Evolutionary conservation across 2,888 invertebrate genomes (phyloP).

Genomic region (Troides aeacus): DNA sequence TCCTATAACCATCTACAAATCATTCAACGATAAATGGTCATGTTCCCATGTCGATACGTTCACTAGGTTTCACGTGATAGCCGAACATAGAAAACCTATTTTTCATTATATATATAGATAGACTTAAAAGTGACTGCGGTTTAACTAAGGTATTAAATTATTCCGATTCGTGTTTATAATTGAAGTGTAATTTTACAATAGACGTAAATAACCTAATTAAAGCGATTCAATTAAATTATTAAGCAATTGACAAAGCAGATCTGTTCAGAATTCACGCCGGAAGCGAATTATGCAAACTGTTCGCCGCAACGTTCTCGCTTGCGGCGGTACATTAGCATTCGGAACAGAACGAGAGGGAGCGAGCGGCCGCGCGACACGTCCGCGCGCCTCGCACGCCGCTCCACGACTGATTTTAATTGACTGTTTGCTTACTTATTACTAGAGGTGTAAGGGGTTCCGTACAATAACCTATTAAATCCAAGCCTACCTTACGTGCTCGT

Average conservation of each 20-base stretch:
- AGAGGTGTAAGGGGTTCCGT: too few relatives aligned
- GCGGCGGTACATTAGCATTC: constrained; percentile 71
- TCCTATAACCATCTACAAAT: too few relatives aligned
- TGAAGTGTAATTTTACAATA: not conserved
- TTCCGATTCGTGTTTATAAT: too few relatives aligned
- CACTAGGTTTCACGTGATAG: too few relatives aligned
- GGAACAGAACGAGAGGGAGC: constrained; percentile 68
- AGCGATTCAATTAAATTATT: constrained; percentile 29
- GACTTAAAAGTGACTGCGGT: too few relatives aligned
- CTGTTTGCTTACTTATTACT: constrained; percentile 60
- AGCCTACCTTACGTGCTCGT: too few relatives aligned
- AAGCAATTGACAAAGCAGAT: constrained; percentile 38
- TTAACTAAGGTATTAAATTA: too few relatives aligned
- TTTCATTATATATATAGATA: too few relatives aligned
- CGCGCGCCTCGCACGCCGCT: constrained; percentile 65
- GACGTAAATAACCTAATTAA: constrained; percentile 3
- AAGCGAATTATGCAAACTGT: constrained; percentile 64
- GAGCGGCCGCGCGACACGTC: constrained; percentile 68
- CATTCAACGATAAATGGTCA: too few relatives aligned
- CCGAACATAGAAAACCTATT: too few relatives aligned
- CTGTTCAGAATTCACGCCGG: constrained; percentile 53
- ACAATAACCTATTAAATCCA: too few relatives aligned
- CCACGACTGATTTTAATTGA: constrained; percentile 77
- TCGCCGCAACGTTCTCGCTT: constrained; percentile 64
- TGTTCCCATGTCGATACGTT: too few relatives aligned